Evolutionary conservation across 2,797 vertebrate genomes (phyloP).

Genomic region (Nannoperca australis): DNA sequence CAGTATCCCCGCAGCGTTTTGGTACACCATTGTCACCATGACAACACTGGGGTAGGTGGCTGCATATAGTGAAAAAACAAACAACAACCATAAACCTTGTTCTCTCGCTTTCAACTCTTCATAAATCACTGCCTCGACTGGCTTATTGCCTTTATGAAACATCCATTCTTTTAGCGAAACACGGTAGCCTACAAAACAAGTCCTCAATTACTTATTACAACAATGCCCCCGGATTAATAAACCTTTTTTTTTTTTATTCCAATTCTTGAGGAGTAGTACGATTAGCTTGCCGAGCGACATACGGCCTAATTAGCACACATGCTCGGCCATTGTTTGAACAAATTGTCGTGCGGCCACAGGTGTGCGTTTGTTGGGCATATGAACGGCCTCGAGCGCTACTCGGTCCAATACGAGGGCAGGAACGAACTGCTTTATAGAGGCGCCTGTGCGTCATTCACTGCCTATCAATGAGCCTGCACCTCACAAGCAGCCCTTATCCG

Average conservation of each 20-base stretch:
- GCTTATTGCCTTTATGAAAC: background rate
- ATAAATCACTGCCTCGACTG: background rate
- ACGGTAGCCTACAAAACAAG: background rate
- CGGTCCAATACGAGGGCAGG: conserved; percentile 45
- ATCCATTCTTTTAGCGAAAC: background rate
- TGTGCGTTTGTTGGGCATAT: conserved; percentile 52
- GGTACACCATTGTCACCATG: conserved; percentile 99
- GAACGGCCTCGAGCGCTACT: conserved; percentile 34
- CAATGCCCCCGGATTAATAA: background rate
- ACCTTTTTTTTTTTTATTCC: background rate
- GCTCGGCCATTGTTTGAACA: conserved; percentile 16
- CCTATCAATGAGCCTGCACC: conserved; percentile 48
- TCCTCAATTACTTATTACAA: background rate
- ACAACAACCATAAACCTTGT: background rate
- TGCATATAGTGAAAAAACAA: conserved; percentile 37
- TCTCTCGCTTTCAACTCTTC: background rate
- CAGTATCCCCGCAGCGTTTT: conserved; percentile 96
- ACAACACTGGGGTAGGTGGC: conserved; percentile 95
- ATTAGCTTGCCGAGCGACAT: background rate
- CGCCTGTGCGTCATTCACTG: conserved; percentile 39
- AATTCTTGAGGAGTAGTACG: background rate
- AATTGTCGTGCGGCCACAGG: conserved; percentile 61
- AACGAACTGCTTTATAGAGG: conserved; percentile 27
- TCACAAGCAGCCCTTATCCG: conserved; percentile 34
- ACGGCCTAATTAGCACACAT: conserved; percentile 7